Evolutionary conservation across 37 sponge, comb jelly and placozoan species (phyloP).

Genomic region (Aplysina aerophoba): DNA sequence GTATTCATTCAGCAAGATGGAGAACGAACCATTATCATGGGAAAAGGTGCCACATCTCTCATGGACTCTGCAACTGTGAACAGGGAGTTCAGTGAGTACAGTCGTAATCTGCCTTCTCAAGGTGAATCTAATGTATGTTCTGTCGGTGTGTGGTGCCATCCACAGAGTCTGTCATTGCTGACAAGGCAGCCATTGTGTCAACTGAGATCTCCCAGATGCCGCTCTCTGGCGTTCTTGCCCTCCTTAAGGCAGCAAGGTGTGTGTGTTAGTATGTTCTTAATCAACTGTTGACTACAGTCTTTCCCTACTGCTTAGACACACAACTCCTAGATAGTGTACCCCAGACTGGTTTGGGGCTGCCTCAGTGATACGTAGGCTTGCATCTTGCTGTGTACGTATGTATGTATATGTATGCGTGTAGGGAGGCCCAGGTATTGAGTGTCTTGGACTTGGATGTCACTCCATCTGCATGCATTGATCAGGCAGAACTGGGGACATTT

Average conservation of each 20-base stretch:
- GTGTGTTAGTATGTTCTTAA: neutral
- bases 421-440: constrained; percentile 58
- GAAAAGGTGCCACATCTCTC: constrained; percentile 75
- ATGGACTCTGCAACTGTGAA: constrained; percentile 57
- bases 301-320: no score
- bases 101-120: neutral
- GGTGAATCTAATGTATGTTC: neutral
- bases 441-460: constrained; percentile 87
- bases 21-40: constrained; percentile 90
- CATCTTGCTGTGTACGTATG: neutral
- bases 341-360: neutral
- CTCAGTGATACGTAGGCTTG: constrained; percentile 9
- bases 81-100: constrained; percentile 65
- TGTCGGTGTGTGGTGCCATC: neutral
- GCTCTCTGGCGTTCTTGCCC: constrained; percentile 75
- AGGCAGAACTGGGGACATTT: constrained; percentile 77
- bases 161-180: constrained; percentile 55
- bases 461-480: constrained; percentile 75
- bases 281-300: no score
- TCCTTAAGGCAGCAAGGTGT: constrained; percentile 79
- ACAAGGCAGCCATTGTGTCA: constrained; percentile 74
- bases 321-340: no score
- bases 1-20: constrained; percentile 88
- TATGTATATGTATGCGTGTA: neutral
- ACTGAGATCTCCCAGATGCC: constrained; percentile 95